Percentiles rank a stretch among this genome's conserved stretches.
These are phyloP conservation scores for Ctenodactylus gundi DNA, from an alignment of 2,113 vertebrate species.

Conservation along the genomic window DNA sequence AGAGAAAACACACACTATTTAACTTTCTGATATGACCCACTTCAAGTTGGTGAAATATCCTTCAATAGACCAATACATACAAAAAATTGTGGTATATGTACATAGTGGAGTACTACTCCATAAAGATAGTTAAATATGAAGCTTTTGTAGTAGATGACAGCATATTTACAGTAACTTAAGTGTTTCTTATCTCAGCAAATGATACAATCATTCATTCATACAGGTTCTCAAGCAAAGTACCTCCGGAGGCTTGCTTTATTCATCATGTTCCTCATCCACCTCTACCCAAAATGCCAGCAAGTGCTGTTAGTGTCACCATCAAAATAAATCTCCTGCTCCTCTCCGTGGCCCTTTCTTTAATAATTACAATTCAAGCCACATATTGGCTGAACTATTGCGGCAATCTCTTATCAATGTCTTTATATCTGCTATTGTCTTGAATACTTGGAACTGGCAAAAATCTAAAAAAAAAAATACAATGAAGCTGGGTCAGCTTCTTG, in stretches of 20 bases:
- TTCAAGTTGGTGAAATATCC: no score
- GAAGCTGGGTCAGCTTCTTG: background rate
- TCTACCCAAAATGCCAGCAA: background rate
- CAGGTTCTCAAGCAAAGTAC: background rate
- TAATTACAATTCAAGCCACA: background rate
- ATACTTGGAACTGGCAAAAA: background rate
- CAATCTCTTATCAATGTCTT: background rate
- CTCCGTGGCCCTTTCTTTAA: background rate
- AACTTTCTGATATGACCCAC: no score
- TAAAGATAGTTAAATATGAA: no score
- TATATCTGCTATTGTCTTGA: background rate
- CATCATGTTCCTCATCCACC: background rate
- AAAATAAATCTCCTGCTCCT: background rate
- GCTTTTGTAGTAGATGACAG: no score
- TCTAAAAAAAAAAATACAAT: background rate
- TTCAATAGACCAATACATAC: no score
- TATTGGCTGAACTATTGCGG: background rate
- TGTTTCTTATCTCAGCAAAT: background rate
- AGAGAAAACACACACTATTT: no score
- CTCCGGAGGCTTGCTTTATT: background rate
- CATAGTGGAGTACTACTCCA: no score
- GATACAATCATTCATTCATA: background rate
- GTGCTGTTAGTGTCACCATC: background rate
- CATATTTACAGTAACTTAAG: background rate
- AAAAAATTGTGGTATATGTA: no score